Conservation (phyloP, 2,113 vertebrate species). For the Pampusana beccarii region DNA sequence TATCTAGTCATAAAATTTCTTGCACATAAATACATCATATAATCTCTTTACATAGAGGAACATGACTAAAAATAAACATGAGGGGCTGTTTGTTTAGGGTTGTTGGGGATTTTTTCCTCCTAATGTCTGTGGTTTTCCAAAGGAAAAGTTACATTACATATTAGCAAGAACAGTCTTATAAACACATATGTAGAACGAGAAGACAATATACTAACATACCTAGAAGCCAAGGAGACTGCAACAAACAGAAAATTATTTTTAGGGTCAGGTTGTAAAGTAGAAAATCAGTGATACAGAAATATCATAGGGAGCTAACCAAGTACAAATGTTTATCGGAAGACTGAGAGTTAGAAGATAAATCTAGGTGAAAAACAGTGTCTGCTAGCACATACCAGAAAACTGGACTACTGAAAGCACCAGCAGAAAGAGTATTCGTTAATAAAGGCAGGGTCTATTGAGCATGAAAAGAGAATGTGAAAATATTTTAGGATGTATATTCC, state of each 20-base stretch:
- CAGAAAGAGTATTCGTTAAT: background rate
- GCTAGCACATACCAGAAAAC: background rate
- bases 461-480: background rate
- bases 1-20: background rate
- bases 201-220: background rate
- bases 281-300: background rate
- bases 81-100: background rate
- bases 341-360: background rate
- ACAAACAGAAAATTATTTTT: background rate
- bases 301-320: background rate
- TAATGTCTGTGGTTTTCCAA: background rate
- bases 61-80: background rate
- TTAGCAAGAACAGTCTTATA: background rate
- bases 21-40: background rate
- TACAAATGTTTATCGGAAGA: background rate
- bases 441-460: background rate
- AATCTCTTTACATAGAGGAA: background rate
- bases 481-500: background rate
- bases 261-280: background rate
- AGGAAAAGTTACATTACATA: background rate
- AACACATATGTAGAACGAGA: background rate
- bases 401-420: background rate
- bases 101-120: background rate
- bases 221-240: background rate
- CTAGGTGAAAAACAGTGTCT: background rate